phyloP scores from a whole-genome alignment of 2,113 vertebrate genomes.

The Brachypteracias leptosomus region DNA sequence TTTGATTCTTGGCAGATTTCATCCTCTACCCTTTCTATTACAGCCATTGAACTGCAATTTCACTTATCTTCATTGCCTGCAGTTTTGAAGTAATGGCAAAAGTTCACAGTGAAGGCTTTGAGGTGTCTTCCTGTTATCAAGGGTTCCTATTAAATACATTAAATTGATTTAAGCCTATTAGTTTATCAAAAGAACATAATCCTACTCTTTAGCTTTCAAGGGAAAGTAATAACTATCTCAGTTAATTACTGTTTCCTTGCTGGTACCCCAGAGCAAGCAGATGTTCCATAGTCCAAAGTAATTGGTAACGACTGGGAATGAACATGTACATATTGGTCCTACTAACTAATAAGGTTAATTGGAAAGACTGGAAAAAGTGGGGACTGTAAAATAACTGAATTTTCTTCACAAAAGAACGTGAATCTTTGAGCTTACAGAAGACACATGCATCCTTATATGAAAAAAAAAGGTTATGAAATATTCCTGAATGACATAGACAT shows the following conservation, averaged over 20 bases:
- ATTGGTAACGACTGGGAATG: slow-evolving; percentile 38
- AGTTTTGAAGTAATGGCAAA: slow-evolving; percentile 53
- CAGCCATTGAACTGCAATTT: slow-evolving; percentile 37
- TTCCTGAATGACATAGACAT: background rate
- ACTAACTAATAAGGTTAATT: slow-evolving; percentile 51
- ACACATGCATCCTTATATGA: background rate
- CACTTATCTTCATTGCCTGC: slow-evolving; percentile 37
- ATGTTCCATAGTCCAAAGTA: slow-evolving; percentile 43
- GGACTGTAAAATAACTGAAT: background rate
- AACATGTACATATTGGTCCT: background rate
- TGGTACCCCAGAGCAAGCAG: slow-evolving; percentile 58
- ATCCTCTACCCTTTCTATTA: slow-evolving; percentile 39
- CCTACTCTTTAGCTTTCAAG: slow-evolving; percentile 56
- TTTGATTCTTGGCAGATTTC: slow-evolving; percentile 18
- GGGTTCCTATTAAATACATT: slow-evolving; percentile 30
- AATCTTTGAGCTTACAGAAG: background rate
- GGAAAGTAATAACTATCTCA: slow-evolving; percentile 57
- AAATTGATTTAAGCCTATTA: slow-evolving; percentile 59
- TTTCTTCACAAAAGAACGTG: background rate
- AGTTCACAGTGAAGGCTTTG: slow-evolving; percentile 42
- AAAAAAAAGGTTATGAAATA: background rate
- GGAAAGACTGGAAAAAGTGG: slow-evolving; percentile 32
- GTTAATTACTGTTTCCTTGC: slow-evolving; percentile 73
- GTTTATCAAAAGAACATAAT: slow-evolving; percentile 56
- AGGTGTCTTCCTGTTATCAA: slow-evolving; percentile 41